Percentiles rank a stretch among this genome's conserved stretches.
phyloP scores from a whole-genome alignment of 2,113 vertebrate genomes.

The Verasper variegatus region DNA sequence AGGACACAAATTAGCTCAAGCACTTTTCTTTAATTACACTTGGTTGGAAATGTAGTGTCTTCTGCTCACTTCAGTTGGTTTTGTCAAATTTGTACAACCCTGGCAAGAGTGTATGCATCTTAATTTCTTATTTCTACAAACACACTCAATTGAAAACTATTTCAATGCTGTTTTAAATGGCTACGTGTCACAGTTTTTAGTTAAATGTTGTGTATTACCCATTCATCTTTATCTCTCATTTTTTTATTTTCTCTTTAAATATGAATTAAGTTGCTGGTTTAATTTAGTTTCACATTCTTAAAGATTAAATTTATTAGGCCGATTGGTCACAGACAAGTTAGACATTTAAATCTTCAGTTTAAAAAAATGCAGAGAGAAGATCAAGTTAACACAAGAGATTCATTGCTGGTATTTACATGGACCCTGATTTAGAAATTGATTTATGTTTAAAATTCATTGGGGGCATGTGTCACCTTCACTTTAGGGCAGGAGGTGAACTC shows the following conservation, averaged over 20 bases:
- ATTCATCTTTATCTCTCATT: too few species aligned
- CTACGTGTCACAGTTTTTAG: too few species aligned
- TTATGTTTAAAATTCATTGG: neutral
- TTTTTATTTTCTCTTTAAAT: too few species aligned
- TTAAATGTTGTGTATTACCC: too few species aligned
- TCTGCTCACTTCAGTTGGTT: neutral
- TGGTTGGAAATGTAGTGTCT: neutral
- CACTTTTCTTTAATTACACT: conserved; percentile 32
- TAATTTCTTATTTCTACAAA: neutral
- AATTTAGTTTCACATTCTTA: too few species aligned
- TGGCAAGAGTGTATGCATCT: neutral
- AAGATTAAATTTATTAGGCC: too few species aligned
- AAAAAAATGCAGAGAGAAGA: too few species aligned
- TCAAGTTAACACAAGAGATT: neutral
- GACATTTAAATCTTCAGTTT: too few species aligned
- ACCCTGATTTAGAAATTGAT: conserved; percentile 11
- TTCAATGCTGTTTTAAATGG: neutral
- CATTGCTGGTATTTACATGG: neutral
- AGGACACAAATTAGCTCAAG: conserved; percentile 49
- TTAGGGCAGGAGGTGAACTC: conserved; percentile 9
- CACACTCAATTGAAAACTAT: neutral
- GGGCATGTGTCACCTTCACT: conserved; percentile 44
- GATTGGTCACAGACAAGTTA: too few species aligned
- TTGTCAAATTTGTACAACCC: neutral
- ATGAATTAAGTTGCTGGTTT: too few species aligned